A percentile compares a stretch with the other conserved stretches of the same genome.
Evolutionary conservation across 2,113 vertebrate species (phyloP).

Genomic region (Turnix velox): DNA sequence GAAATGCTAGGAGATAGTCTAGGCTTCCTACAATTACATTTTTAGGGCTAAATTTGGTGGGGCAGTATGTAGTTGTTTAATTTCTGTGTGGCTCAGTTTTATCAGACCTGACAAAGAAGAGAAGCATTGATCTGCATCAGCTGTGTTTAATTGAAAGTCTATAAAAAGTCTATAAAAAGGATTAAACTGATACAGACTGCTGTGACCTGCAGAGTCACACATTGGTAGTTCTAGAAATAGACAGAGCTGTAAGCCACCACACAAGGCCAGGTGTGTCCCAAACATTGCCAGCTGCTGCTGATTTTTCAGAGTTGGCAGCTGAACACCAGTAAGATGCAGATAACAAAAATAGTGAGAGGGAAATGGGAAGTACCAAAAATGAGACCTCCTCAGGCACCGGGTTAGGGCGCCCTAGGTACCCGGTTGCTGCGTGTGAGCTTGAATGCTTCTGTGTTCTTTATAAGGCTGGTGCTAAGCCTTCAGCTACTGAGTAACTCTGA

Average conservation of each 20-base stretch:
- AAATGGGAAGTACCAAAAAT: background rate
- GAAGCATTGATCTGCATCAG: background rate
- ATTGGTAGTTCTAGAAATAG: background rate
- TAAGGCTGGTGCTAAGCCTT: background rate
- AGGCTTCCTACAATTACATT: background rate
- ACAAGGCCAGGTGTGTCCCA: fast-evolving
- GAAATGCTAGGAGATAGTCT: background rate
- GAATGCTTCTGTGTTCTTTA: fast-evolving
- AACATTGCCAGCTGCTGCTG: background rate
- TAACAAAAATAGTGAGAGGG: background rate
- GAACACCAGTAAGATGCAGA: background rate
- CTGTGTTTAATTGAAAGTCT: background rate
- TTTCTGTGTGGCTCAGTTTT: background rate
- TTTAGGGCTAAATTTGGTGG: background rate
- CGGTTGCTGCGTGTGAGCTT: background rate
- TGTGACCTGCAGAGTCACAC: background rate
- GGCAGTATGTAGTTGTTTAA: background rate
- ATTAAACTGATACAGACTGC: background rate
- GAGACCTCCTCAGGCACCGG: background rate
- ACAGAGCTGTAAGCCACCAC: background rate
- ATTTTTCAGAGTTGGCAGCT: background rate
- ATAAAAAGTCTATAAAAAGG: background rate
- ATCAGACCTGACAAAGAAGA: background rate
- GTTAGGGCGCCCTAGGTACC: background rate
- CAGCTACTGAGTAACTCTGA: background rate